These are phyloP conservation scores for Hydropsyche betteni DNA, from an alignment of 2,888 invertebrate genomes.

Conservation along the genomic window DNA sequence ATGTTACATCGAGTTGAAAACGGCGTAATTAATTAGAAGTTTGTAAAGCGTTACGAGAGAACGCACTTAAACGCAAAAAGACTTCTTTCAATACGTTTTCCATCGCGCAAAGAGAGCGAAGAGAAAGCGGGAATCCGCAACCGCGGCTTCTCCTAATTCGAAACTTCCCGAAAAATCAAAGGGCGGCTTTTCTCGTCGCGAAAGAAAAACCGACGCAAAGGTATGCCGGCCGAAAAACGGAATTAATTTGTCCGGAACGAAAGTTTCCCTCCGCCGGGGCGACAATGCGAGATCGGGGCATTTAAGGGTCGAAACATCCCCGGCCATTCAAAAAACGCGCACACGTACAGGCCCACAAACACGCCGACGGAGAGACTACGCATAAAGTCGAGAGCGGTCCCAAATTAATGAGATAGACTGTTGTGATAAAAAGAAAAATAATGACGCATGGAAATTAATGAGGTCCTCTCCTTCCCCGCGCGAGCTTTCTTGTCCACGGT, in stretches of 20 bases:
- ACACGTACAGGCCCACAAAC: constrained; percentile 3
- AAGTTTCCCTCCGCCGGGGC: constrained; percentile 27
- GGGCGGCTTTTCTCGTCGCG: too few relatives aligned
- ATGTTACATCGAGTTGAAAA: too few relatives aligned
- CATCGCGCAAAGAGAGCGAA: too few relatives aligned
- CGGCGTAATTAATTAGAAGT: too few relatives aligned
- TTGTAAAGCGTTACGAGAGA: too few relatives aligned
- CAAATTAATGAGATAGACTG: constrained; percentile 70
- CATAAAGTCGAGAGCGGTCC: constrained; percentile 60
- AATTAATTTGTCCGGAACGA: constrained; percentile 11
- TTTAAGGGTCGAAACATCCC: constrained; percentile 22
- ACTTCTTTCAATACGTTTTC: too few relatives aligned
- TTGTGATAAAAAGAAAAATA: constrained; percentile 70
- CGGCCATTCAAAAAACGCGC: constrained; percentile 35
- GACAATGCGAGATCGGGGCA: constrained; percentile 33
- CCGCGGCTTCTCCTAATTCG: too few relatives aligned
- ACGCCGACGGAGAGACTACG: constrained; percentile 54
- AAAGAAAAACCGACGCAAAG: too few relatives aligned
- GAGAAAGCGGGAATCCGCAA: too few relatives aligned
- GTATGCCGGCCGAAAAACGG: background rate
- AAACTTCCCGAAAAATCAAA: too few relatives aligned
- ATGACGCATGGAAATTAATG: constrained; percentile 63
- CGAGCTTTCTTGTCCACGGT: constrained; percentile 63
- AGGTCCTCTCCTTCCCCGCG: constrained; percentile 58
- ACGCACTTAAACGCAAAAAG: too few relatives aligned